Base-by-base conservation (phyloP, 2,888 invertebrate genomes). In the Drosophila kokeensis region DNA sequence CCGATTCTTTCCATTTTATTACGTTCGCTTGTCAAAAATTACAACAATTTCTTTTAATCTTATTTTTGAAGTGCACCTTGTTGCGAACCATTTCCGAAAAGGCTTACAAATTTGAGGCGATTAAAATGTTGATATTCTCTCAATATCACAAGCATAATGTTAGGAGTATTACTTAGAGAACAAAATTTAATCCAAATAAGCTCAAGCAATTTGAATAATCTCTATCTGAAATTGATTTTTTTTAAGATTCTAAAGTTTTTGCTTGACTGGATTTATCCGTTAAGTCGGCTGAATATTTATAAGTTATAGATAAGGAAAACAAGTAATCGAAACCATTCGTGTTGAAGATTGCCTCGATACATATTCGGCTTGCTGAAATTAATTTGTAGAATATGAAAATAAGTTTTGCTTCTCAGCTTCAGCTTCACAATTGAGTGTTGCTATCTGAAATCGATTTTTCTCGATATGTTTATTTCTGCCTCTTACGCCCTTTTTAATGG, bases 21-120 rank as follows among this genome's bases (percentile, higher is more conserved):
- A 4, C 36, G 36, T 27, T 15, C 36, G n/a, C 27, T 15, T 59
- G 42, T 30, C 30, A 42, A 21, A 63, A 57, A 73, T 67, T 57
- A 40, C n/a, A 73, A 24, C 24, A 29, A 21, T 59, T 48, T 42
- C 42, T 34, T 73, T 63, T 67, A 42, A 67, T 62, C 53, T 40
- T 27, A 8, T 36, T 11, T 18, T 15, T 69, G 21, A 30, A 54
- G 18, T 11, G 15, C 21, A 21, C 8, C 15, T 27, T 27, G 11
- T 24, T 15, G 21, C 34, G 6, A 2, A 36, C 11, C 15, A 38
- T 38, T 18, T 29, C 18, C 7, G 21, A 21, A 13, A 21, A n/a
- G 13, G 2, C 13, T 55, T 24, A 32, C 15, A 8, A 24, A 24
- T 21, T 27, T 13, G 24, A 15, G 5, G 8, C 11, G 40, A 1